A percentile compares a stretch with the other conserved stretches of the same genome.
phyloP scores from a whole-genome alignment of 1,140 invertebrate genomes.

The Procambarus virginalis region DNA sequence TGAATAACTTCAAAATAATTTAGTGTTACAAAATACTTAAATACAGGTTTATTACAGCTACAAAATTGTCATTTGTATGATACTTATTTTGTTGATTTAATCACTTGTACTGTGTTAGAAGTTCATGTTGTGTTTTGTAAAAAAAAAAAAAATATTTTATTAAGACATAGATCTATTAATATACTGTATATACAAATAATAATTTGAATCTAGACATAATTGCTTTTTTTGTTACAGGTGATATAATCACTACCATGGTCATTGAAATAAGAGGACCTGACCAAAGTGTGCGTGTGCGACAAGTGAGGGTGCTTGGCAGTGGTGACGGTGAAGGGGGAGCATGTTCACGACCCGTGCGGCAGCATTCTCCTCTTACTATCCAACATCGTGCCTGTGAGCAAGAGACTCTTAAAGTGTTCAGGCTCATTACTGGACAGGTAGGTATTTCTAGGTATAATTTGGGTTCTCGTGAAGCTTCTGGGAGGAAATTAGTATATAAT shows the following conservation, averaged over 20 bases:
- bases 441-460: background rate
- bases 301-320: slow-evolving; percentile 82
- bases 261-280: slow-evolving; percentile 93
- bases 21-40: no score
- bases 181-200: no score
- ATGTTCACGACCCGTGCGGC: slow-evolving; percentile 66
- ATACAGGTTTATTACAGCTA: no score
- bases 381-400: slow-evolving; percentile 91
- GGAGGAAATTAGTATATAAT: no score
- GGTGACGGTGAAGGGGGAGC: slow-evolving; percentile 76
- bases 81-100: no score
- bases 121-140: no score
- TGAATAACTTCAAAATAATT: no score
- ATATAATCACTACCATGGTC: slow-evolving; percentile 59
- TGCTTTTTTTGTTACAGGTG: slow-evolving; percentile 1
- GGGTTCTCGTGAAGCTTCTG: background rate
- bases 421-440: slow-evolving; percentile 93
- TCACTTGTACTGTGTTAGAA: no score
- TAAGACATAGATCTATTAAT: no score
- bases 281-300: slow-evolving; percentile 89
- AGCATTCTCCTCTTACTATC: slow-evolving; percentile 76
- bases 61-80: no score
- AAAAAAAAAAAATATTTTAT: no score
- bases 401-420: slow-evolving; percentile 94
- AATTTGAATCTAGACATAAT: no score